Percentiles rank a stretch among this genome's conserved stretches.
Conservation (phyloP, 2,797 vertebrate species). For the Myotis planiceps region DNA sequence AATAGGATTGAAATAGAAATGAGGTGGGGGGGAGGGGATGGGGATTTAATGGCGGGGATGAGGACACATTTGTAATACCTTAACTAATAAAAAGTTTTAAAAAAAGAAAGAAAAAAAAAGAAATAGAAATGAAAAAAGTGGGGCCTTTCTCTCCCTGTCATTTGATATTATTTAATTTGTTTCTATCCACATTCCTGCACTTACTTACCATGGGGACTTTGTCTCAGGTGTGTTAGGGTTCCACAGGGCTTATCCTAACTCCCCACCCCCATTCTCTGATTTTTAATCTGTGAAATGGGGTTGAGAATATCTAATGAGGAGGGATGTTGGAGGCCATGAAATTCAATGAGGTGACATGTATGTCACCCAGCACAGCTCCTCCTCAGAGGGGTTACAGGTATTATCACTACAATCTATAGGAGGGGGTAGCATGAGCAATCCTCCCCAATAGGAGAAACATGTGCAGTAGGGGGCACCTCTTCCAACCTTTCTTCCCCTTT, state of each 20-base stretch:
- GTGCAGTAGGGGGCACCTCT: too few relatives aligned
- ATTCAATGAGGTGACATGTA: background rate
- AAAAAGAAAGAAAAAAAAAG: too few relatives aligned
- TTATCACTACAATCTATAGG: background rate
- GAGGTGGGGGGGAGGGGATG: too few relatives aligned
- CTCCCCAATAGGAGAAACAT: rapidly evolving
- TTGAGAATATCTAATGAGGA: background rate
- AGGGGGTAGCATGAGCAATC: too few relatives aligned
- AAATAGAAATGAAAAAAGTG: too few relatives aligned
- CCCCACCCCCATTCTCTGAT: background rate
- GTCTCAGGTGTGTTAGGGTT: background rate
- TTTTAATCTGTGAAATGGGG: background rate
- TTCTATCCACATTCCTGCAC: background rate
- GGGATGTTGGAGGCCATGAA: background rate
- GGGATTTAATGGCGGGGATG: too few relatives aligned
- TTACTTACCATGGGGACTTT: background rate
- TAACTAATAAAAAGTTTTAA: too few relatives aligned
- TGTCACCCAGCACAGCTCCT: background rate
- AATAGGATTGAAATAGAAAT: too few relatives aligned
- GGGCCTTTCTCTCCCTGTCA: background rate
- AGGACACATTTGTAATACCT: too few relatives aligned
- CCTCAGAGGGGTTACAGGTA: background rate
- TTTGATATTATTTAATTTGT: rapidly evolving
- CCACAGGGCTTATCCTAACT: background rate
- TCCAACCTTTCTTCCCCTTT: background rate